Base-by-base conservation (phyloP, 2,888 invertebrate species). In the Endotricha flammealis region DNA sequence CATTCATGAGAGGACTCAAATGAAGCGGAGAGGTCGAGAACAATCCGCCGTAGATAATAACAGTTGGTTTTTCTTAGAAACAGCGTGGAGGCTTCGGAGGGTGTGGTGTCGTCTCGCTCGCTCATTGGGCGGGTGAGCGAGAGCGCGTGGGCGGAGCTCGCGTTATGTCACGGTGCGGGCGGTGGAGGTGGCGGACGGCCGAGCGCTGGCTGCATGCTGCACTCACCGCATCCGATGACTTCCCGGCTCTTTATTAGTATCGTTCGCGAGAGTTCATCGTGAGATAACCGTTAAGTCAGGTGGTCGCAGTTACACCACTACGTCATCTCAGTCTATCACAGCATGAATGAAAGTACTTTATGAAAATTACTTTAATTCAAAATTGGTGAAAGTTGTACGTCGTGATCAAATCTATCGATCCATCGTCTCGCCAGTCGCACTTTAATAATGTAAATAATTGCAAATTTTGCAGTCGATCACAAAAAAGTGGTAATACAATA, bases 51-150 rank as follows among this genome's bases (percentile, higher is more conserved):
- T 64, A 62, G 78, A 73, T 83, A 85, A 83, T 85, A 83, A 79
- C 85, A 73, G 80, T 82, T 81, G 78, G 77, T 72, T 82, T 82
- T 83, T 83, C 85, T 82, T 54, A 64, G 85, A 83, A 83, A 74
- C 71, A 59, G 69, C 69, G 68, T 57, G 72, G 66, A 85, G 83
- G 83, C 82, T 85, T 82, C 65, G 80, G 79, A 69, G 74, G 69
- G 69, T 63, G 62, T 67, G 51, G 47, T 42, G 42, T 48, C 48
- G 59, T 82, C 82, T 53, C 73, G 51, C 57, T 83, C 72, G 60
- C 73, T 46, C 81, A 12, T 22, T 38, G 41, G 46, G 44, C 28
- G 78, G 45, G 62, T 42, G 67, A 79, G 75, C 56, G 79, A 79
- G 81, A 79, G 63, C 48, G 67, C 67, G 76, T 71, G 78, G 79